These are phyloP conservation scores for Tyrannus savana DNA, from an alignment of 2,113 vertebrate genomes.

Conservation along the genomic window DNA sequence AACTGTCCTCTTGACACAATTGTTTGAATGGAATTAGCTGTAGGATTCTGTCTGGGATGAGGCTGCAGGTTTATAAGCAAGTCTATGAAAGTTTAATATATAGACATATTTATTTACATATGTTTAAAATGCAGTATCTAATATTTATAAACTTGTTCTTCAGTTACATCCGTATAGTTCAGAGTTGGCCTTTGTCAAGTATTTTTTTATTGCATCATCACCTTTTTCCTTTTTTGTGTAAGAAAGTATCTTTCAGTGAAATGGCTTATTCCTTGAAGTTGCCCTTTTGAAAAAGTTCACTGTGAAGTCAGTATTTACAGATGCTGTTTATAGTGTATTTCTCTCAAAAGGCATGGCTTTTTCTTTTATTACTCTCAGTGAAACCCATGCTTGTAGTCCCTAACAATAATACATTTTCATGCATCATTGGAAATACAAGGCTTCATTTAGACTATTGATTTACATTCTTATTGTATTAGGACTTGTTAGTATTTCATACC, in stretches of 20 bases:
- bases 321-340: background rate
- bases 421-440: constrained; percentile 36
- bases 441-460: constrained; percentile 57
- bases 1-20: background rate
- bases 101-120: background rate
- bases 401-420: constrained; percentile 56
- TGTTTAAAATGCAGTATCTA: background rate
- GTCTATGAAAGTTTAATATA: background rate
- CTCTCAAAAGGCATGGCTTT: constrained; percentile 1
- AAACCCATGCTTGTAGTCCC: background rate
- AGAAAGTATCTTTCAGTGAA: background rate
- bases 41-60: background rate
- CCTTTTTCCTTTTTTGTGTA: background rate
- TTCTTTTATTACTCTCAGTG: background rate
- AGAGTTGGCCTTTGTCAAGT: background rate
- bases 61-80: background rate
- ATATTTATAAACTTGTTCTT: background rate
- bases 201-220: background rate
- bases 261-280: background rate
- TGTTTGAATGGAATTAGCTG: background rate
- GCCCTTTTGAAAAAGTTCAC: background rate
- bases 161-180: background rate
- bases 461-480: constrained; percentile 40
- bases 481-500: constrained; percentile 18
- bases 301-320: background rate